Conservation (phyloP, 2,888 invertebrate genomes). For the Zaprionus obscuricornis region DNA sequence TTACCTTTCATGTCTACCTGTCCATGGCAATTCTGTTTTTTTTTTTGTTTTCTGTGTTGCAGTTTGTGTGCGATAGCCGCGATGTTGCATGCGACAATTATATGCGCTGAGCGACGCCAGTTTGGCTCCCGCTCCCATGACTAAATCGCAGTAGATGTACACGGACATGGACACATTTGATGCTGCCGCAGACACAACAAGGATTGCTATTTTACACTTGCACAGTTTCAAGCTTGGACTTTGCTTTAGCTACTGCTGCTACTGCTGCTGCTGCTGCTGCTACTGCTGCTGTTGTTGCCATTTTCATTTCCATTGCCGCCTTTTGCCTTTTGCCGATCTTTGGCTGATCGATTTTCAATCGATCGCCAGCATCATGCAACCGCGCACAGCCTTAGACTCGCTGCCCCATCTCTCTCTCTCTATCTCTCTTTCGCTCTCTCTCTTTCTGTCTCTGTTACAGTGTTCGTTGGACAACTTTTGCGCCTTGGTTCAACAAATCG, state of each 20-base stretch:
- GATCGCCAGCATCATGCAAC: conserved; percentile 81
- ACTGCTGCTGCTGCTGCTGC: conserved; percentile 16
- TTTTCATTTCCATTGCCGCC: conserved; percentile 34
- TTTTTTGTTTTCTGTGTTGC: neutral
- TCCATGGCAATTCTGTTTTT: conserved; percentile 42
- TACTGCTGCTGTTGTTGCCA: conserved; percentile 24
- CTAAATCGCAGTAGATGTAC: conserved; percentile 17
- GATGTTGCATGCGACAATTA: conserved; percentile 79
- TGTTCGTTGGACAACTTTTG: conserved; percentile 25
- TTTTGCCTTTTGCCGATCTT: conserved; percentile 49
- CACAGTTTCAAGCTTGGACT: conserved; percentile 7
- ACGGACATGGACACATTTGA: conserved; percentile 60
- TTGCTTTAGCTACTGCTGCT: conserved; percentile 1
- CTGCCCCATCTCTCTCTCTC: conserved; percentile 8
- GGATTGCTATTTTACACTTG: conserved; percentile 52
- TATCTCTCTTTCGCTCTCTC: too few species aligned
- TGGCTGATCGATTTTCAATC: conserved; percentile 79
- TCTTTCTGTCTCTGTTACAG: neutral
- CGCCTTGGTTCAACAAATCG: conserved; percentile 78
- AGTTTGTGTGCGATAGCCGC: conserved; percentile 56
- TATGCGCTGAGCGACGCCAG: conserved; percentile 70
- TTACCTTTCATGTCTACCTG: conserved; percentile 78
- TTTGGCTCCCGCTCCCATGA: conserved; percentile 74
- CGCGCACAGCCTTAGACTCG: conserved; percentile 60
- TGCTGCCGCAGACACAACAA: conserved; percentile 50